A percentile compares a stretch with the other conserved stretches of the same genome.
phyloP scores from a whole-genome alignment of 2,888 invertebrate species.

The Drosophila aldrichi region DNA sequence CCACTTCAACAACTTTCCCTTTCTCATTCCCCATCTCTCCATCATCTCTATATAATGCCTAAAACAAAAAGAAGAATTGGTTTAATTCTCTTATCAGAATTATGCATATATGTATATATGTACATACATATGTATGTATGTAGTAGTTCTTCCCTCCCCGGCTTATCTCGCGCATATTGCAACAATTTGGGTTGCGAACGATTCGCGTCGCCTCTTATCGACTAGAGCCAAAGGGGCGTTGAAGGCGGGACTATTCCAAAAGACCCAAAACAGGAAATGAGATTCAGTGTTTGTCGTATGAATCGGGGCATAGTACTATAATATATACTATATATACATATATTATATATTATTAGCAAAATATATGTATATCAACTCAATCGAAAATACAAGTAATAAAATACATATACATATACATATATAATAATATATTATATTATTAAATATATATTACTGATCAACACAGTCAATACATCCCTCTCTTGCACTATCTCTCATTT shows the following conservation, averaged over 20 bases:
- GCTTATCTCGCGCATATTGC: not conserved
- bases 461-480: too few relatives aligned
- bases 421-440: too few relatives aligned
- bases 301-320: not conserved
- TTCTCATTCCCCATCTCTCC: not conserved
- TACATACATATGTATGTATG: not conserved
- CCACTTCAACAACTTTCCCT: too few relatives aligned
- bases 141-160: not conserved
- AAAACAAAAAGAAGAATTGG: not conserved
- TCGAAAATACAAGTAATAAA: too few relatives aligned
- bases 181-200: constrained; percentile 2
- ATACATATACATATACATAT: not conserved
- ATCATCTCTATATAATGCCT: not conserved
- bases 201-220: not conserved
- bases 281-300: not conserved
- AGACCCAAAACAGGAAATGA: constrained; percentile 4
- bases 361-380: too few relatives aligned
- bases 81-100: not conserved
- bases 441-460: not conserved
- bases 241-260: not conserved
- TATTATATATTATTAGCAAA: too few relatives aligned
- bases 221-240: not conserved
- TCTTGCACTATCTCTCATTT: too few relatives aligned
- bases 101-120: not conserved
- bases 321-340: not conserved